Conservation (phyloP, 1,140 invertebrate species). For the Protaetia brevitarsis region DNA sequence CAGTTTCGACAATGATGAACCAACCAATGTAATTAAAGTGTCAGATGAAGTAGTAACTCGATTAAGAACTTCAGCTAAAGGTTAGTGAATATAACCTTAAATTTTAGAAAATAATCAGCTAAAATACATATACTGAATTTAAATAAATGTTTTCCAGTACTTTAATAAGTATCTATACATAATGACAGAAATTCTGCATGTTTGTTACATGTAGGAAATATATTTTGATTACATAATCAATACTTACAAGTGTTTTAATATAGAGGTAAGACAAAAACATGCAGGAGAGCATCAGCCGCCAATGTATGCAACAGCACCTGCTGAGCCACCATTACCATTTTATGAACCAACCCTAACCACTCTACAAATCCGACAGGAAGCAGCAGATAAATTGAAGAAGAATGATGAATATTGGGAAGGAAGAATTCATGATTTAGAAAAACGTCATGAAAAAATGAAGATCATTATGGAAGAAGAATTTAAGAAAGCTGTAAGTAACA, state of each 20-base stretch:
- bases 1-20: constrained; percentile 48
- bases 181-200: neutral
- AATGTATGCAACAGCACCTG: neutral
- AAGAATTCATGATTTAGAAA: constrained; percentile 52
- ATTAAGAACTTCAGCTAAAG: constrained; percentile 39
- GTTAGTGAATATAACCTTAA: constrained; percentile 36
- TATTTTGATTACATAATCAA: constrained; percentile 28
- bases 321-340: constrained; percentile 24
- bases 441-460: constrained; percentile 52
- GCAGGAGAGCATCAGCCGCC: neutral
- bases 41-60: constrained; percentile 47
- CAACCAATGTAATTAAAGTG: constrained; percentile 47
- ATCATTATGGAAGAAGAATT: constrained; percentile 54
- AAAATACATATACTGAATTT: neutral
- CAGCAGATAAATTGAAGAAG: constrained; percentile 43
- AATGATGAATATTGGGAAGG: constrained; percentile 55
- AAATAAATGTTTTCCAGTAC: neutral
- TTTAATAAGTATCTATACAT: too few relatives aligned
- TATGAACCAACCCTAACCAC: constrained; percentile 46
- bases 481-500: constrained; percentile 49
- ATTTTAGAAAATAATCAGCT: too few relatives aligned
- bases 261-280: constrained; percentile 29
- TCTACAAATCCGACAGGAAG: constrained; percentile 45
- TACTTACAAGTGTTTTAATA: constrained; percentile 21
- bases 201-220: neutral